Evolutionary conservation across 2,797 vertebrate species (phyloP).

Genomic region (Urosaurus nigricauda): DNA sequence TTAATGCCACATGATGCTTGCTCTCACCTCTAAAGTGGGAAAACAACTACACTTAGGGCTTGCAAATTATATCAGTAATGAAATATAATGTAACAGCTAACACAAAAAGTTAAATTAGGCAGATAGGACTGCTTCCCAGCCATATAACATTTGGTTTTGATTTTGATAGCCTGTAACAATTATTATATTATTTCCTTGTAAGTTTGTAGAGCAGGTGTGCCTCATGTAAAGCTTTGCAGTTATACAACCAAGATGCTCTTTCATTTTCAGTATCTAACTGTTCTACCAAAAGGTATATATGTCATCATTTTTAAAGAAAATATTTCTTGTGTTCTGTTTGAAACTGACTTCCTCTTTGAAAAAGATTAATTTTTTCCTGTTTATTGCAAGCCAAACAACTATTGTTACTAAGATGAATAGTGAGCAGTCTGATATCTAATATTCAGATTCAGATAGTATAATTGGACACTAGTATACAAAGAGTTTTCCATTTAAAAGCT

Average conservation of each 20-base stretch:
- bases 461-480: constrained; percentile 57
- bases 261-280: constrained; percentile 69
- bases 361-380: constrained; percentile 70
- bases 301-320: no score
- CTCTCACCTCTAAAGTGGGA: no score
- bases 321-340: constrained; percentile 69
- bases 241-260: constrained; percentile 60
- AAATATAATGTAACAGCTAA: neutral
- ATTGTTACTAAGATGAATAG: constrained; percentile 69
- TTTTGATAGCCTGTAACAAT: neutral
- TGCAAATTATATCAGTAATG: neutral
- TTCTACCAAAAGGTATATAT: constrained; percentile 58
- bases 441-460: constrained; percentile 42
- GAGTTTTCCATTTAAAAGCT: constrained; percentile 55
- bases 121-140: neutral
- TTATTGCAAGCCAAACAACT: constrained; percentile 75
- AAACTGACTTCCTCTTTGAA: constrained; percentile 67
- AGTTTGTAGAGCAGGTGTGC: constrained; percentile 46
- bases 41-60: neutral
- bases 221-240: constrained; percentile 54
- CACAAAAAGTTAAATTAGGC: constrained; percentile 14
- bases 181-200: constrained; percentile 7
- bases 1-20: no score
- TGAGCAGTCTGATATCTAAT: constrained; percentile 69
- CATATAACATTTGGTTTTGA: neutral